Evolutionary conservation across 2,888 invertebrate species (phyloP).

Genomic region (Acrocyrtus sp.): DNA sequence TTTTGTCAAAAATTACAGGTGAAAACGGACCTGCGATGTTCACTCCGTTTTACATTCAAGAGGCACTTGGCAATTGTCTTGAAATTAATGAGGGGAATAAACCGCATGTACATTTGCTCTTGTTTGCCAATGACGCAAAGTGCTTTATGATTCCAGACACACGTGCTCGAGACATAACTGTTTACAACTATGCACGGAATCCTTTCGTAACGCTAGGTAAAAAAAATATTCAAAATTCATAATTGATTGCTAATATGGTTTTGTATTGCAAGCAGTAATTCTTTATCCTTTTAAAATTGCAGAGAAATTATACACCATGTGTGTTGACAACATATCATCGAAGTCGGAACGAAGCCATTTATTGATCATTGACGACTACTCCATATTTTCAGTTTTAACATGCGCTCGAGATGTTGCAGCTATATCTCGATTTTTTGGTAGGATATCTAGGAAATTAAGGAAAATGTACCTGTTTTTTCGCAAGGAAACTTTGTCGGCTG

Average conservation of each 20-base stretch:
- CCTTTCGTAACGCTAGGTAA: conserved; percentile 24
- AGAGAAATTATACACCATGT: conserved; percentile 22
- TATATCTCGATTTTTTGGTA: conserved; percentile 23
- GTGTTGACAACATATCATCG: conserved; percentile 6
- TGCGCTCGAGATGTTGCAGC: neutral
- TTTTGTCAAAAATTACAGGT: no score
- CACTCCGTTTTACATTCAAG: conserved; percentile 37
- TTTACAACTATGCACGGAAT: conserved; percentile 28
- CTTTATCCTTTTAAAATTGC: conserved; percentile 3
- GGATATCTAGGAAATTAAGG: conserved; percentile 12
- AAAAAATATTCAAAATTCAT: neutral
- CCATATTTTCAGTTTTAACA: conserved; percentile 45
- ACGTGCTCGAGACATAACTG: conserved; percentile 6
- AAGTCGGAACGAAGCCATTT: conserved; percentile 30
- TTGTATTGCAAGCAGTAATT: no score
- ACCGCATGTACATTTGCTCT: conserved; percentile 26
- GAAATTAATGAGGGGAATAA: neutral
- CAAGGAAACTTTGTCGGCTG: conserved; percentile 29
- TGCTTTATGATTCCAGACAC: no score
- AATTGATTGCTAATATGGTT: neutral
- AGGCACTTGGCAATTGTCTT: conserved; percentile 22
- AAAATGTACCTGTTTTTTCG: conserved; percentile 42
- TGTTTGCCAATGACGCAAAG: conserved; percentile 19
- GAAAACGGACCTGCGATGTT: conserved; percentile 46
- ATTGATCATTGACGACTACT: conserved; percentile 56